These are phyloP conservation scores for Epirrhoe alternata DNA, from an alignment of 2,888 invertebrate genomes.

Conservation along the genomic window DNA sequence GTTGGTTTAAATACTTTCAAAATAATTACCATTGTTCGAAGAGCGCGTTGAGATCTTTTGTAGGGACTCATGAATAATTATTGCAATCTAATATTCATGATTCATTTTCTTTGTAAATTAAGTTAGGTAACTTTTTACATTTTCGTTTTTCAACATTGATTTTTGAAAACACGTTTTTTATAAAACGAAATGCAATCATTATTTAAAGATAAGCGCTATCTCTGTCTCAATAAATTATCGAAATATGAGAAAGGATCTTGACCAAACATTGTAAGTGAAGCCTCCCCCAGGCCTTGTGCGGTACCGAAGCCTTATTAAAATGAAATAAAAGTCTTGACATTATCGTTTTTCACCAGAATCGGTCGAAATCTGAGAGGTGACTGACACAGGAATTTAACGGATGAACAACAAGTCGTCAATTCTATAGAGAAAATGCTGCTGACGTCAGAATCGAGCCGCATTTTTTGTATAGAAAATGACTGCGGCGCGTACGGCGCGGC, in stretches of 20 bases:
- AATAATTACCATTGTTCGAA: neutral
- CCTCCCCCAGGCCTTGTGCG: slow-evolving; percentile 49
- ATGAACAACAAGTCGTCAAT: neutral
- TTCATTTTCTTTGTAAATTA: neutral
- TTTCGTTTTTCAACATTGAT: slow-evolving; percentile 2
- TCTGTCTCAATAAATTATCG: slow-evolving; percentile 40
- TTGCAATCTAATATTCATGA: slow-evolving; percentile 4
- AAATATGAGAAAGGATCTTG: slow-evolving; percentile 31
- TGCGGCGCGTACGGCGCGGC: too few species aligned
- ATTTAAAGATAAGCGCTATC: slow-evolving; percentile 54
- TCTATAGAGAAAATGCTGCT: too few species aligned
- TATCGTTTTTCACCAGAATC: slow-evolving; percentile 64
- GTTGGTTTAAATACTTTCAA: neutral
- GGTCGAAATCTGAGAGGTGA: slow-evolving; percentile 41
- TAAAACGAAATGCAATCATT: slow-evolving; percentile 31
- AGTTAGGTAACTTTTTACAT: neutral
- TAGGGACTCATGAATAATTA: slow-evolving; percentile 41
- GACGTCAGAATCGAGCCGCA: too few species aligned
- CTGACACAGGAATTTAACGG: slow-evolving; percentile 9
- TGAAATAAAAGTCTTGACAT: slow-evolving; percentile 66
- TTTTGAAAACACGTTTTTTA: slow-evolving; percentile 3
- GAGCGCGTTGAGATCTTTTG: slow-evolving; percentile 72
- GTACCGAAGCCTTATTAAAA: slow-evolving; percentile 59
- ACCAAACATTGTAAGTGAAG: slow-evolving; percentile 52
- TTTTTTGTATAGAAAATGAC: too few species aligned